Evolutionary conservation across 2,888 invertebrate species (phyloP).

Genomic region (Lordiphosa andalusiaca): DNA sequence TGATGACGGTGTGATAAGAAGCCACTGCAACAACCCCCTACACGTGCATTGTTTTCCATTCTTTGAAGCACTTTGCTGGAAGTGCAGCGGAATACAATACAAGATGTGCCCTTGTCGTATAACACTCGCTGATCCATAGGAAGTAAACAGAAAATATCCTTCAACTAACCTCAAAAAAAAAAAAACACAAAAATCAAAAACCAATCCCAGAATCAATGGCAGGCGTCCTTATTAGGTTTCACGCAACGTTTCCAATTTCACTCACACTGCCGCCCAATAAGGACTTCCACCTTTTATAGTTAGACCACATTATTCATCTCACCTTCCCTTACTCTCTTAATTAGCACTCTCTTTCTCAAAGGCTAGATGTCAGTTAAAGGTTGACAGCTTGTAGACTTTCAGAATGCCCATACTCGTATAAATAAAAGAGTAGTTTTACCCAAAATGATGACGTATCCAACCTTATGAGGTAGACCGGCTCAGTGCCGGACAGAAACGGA

Average conservation of each 20-base stretch:
- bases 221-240: constrained; percentile 12
- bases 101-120: constrained; percentile 35
- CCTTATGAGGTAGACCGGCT: constrained; percentile 37
- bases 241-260: constrained; percentile 6
- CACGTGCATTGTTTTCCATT: constrained; percentile 54
- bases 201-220: constrained; percentile 6
- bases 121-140: constrained; percentile 31
- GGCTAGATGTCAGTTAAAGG: constrained; percentile 22
- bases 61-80: constrained; percentile 22
- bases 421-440: constrained; percentile 21
- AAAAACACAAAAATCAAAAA: neutral
- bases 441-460: constrained; percentile 57
- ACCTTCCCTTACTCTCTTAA: constrained; percentile 22
- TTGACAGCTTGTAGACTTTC: constrained; percentile 26
- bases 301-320: constrained; percentile 11
- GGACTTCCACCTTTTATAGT: constrained; percentile 36
- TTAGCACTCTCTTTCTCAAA: constrained; percentile 37
- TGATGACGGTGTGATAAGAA: constrained; percentile 47
- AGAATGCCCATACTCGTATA: neutral
- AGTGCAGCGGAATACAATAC: constrained; percentile 1
- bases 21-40: constrained; percentile 31
- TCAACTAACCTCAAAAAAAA: constrained; percentile 30
- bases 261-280: constrained; percentile 22
- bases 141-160: constrained; percentile 12
- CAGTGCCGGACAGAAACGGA: constrained; percentile 2